A percentile compares a stretch with the other conserved stretches of the same genome.
phyloP scores from a whole-genome alignment of 2,888 invertebrate species.

The Pomacea canaliculata region DNA sequence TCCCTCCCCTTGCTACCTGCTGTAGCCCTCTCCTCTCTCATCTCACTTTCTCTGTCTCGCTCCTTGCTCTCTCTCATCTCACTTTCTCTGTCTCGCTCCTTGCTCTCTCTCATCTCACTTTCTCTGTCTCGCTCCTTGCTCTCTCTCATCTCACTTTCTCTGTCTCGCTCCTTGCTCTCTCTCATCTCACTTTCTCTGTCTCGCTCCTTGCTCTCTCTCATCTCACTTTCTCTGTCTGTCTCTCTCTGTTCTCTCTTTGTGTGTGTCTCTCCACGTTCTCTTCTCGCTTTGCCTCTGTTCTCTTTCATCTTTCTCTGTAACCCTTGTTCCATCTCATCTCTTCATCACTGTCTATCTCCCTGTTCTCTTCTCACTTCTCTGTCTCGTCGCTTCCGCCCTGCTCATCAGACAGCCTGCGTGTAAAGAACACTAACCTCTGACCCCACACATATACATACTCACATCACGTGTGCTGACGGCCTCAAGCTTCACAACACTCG shows the following conservation, averaged over 20 bases:
- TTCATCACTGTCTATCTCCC: conserved; percentile 1
- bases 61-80: too few relatives aligned
- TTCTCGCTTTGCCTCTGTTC: conserved; percentile 11
- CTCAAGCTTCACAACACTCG: neutral
- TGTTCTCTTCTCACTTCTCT: conserved; percentile 11
- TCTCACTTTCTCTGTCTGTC: neutral
- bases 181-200: neutral
- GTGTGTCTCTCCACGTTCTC: neutral
- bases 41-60: neutral
- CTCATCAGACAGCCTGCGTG: neutral
- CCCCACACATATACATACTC: neutral
- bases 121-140: too few relatives aligned
- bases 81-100: too few relatives aligned
- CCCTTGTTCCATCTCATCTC: conserved; percentile 7
- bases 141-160: too few relatives aligned
- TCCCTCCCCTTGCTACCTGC: neutral
- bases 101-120: too few relatives aligned
- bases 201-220: neutral
- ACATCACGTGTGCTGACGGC: neutral
- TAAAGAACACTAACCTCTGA: neutral
- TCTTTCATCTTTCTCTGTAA: neutral
- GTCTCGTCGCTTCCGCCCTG: conserved; percentile 9
- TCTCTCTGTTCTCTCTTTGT: neutral
- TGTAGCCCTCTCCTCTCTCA: neutral
- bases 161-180: neutral